Evolutionary conservation across 1,140 invertebrate genomes (phyloP).

Genomic region (Apis florea): DNA sequence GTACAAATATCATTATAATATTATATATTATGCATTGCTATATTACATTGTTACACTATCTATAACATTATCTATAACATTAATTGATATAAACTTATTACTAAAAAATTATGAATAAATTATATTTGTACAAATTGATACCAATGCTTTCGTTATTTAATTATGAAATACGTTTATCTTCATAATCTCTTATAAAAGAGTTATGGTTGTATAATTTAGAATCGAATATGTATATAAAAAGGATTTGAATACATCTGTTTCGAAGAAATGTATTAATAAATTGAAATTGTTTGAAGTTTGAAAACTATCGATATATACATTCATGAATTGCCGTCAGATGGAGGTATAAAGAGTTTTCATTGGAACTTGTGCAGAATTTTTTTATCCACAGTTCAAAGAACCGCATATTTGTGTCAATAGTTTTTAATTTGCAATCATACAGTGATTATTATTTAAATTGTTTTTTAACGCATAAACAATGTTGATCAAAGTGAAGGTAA

Average conservation of each 20-base stretch:
- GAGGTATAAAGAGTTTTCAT: background rate
- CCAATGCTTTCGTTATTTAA: background rate
- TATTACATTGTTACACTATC: background rate
- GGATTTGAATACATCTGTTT: too few relatives aligned
- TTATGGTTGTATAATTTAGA: too few relatives aligned
- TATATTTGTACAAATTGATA: constrained; percentile 19
- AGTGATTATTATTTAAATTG: constrained; percentile 32
- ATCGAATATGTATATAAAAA: too few relatives aligned
- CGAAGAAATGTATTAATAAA: too few relatives aligned
- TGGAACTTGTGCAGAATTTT: background rate
- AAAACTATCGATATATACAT: background rate
- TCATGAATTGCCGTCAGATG: constrained; percentile 19
- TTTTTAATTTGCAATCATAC: constrained; percentile 13
- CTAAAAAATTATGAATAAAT: constrained; percentile 12
- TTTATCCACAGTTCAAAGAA: constrained; percentile 18
- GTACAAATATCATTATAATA: background rate
- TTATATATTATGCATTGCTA: background rate
- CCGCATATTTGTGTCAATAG: constrained; percentile 24
- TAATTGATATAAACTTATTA: background rate
- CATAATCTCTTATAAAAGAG: background rate
- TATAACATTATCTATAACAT: background rate
- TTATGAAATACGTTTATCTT: background rate
- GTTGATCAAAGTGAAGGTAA: constrained; percentile 93
- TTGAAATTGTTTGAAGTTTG: too few relatives aligned
- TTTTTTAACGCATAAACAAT: constrained; percentile 79